phyloP scores from a whole-genome alignment of 2,797 vertebrate species.

The Sebastes miniatus region DNA sequence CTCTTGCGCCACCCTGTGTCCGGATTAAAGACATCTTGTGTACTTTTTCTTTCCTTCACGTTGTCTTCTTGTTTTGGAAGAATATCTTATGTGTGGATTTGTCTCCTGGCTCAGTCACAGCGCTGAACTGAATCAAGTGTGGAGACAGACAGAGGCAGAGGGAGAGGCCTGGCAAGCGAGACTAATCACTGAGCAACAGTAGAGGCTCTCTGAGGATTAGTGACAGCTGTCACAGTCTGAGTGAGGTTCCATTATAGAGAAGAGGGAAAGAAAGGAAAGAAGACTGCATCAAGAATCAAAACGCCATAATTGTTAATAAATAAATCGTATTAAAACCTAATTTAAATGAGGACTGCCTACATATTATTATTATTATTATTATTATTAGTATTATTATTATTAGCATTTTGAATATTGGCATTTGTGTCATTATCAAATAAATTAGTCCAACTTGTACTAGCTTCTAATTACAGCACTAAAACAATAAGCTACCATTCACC shows the following conservation, averaged over 20 bases:
- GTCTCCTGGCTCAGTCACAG: not conserved
- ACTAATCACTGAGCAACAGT: constrained; percentile 35
- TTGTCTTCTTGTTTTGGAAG: not conserved
- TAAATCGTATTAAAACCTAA: not conserved
- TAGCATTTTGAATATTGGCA: not conserved
- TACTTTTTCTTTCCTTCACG: not conserved
- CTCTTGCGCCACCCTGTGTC: constrained; percentile 50
- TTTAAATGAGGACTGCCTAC: not conserved
- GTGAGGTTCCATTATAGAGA: not conserved
- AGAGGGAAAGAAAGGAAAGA: not conserved
- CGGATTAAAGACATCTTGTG: not conserved
- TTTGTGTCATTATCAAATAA: not conserved
- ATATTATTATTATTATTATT: too few relatives aligned
- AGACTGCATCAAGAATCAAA: not conserved
- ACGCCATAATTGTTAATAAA: not conserved
- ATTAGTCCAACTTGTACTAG: too few relatives aligned
- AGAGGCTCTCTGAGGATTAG: constrained; percentile 28
- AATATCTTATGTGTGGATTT: not conserved
- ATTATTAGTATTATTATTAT: too few relatives aligned
- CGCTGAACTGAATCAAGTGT: not conserved
- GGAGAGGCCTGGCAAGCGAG: not conserved
- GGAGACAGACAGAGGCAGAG: not conserved
- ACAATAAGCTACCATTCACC: not conserved
- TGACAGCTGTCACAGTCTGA: constrained; percentile 42
- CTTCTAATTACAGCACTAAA: not conserved